Conservation (phyloP, 2,888 invertebrate genomes). For the Scaptomyza parva region DNA sequence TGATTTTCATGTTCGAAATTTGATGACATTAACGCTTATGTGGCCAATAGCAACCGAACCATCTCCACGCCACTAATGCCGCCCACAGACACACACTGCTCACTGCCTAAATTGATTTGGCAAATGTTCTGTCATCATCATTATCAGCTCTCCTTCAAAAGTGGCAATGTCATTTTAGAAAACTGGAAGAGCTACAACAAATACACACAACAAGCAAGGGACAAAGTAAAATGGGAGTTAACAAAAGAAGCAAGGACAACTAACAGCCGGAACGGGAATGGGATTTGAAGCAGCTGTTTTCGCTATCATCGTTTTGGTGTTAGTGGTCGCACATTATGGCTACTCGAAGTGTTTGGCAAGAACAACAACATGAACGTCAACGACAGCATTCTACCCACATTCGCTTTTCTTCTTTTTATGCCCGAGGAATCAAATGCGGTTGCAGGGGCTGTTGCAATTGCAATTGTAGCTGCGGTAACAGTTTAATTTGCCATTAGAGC, state of each 20-base stretch:
- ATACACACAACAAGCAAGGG: slow-evolving; percentile 43
- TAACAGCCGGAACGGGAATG: background rate
- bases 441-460: slow-evolving; percentile 10
- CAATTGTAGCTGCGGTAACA: slow-evolving; percentile 21
- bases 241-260: background rate
- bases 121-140: slow-evolving; percentile 71
- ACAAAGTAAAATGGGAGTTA: slow-evolving; percentile 5
- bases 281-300: slow-evolving; percentile 18
- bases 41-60: slow-evolving; percentile 32
- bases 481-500: slow-evolving; percentile 48
- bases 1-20: slow-evolving; percentile 18
- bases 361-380: slow-evolving; percentile 4
- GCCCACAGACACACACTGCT: slow-evolving; percentile 17
- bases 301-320: slow-evolving; percentile 38
- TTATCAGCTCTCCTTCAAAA: slow-evolving; percentile 61
- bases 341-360: slow-evolving; percentile 49
- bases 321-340: slow-evolving; percentile 59
- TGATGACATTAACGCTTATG: slow-evolving; percentile 36
- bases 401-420: slow-evolving; percentile 16
- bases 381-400: slow-evolving; percentile 18
- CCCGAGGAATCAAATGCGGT: slow-evolving; percentile 41
- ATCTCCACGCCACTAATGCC: slow-evolving; percentile 11
- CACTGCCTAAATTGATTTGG: slow-evolving; percentile 66
- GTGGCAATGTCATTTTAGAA: slow-evolving; percentile 56
- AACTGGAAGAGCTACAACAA: slow-evolving; percentile 26